Evolutionary conservation across 2,888 invertebrate species (phyloP), one percentile per base, ranked within the genome.

Genomic region (Perizoma affinitatum): DNA sequence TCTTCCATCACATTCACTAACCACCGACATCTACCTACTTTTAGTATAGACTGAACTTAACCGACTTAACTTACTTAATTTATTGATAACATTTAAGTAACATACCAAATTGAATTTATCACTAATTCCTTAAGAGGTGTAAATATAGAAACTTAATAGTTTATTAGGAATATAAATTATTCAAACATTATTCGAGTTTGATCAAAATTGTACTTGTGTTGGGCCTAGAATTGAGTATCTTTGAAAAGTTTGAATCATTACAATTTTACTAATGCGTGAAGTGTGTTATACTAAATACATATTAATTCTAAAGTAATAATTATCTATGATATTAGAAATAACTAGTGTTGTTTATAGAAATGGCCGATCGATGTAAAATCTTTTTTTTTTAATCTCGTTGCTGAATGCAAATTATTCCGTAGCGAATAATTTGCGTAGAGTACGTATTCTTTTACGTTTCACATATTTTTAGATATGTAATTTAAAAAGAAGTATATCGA

Each of bases 41-140:
- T 69, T 86, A 83, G 82, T 40, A 70, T 85, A 88, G 90, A 89
- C 89, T 90, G 88, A 83, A 74, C 66, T 71, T 68, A 67, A 22
- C 22, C 22, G 3, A 22, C 22, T 22, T 22, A 22, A 22, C 22
- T 22, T 22, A 22, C 22, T 77, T 86, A 82, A 88, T 86, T 87
- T 88, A 87, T 88, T 86, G 68, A 73, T 78, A 79, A 54, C 48
- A 69, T 61, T 53, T 87, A 88, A 86, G 83, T 82, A 77, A 75
- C 76, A 86, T 89, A 90, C 90, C 90, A 90, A 90, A 90, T 84
- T 79, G 72, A 76, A 73, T 72, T 74, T 71, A 71, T 62, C 60
- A 54, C 50, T 72, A 69, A 71, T 65, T 54, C 51, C 10, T 52
- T 52, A 54, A 22, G 22, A 22, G 1, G 22, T 22, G 22, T 22